Conservation (phyloP, 2,113 vertebrate species). For the Neodon shergylaensis region DNA sequence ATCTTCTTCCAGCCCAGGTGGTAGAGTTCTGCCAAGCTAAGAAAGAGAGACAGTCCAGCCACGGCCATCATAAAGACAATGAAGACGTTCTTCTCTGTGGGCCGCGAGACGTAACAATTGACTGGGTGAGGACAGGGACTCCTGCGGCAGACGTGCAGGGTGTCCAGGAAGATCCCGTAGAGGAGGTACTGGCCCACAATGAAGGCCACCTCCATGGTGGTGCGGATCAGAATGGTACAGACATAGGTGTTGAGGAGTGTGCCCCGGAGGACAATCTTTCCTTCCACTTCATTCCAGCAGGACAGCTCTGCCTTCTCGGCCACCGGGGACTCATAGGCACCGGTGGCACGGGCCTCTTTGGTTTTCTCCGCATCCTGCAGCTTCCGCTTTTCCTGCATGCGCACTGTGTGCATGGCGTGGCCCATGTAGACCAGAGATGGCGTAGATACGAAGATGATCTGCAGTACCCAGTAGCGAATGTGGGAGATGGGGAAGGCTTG, state of each 20-base stretch:
- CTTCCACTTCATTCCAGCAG: conserved; percentile 83
- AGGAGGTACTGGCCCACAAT: conserved; percentile 94
- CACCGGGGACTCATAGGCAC: conserved; percentile 79
- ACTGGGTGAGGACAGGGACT: conserved; percentile 95
- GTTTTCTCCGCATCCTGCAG: conserved; percentile 82
- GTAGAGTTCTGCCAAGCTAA: conserved; percentile 94
- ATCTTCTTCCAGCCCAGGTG: conserved; percentile 94
- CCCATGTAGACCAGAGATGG: conserved; percentile 97
- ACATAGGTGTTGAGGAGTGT: conserved; percentile 94
- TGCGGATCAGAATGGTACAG: conserved; percentile 95
- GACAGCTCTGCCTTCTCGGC: conserved; percentile 84
- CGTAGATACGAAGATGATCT: conserved; percentile 98
- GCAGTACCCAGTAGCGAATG: conserved; percentile 97
- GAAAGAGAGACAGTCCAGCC: conserved; percentile 92
- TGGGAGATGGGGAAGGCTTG: conserved; percentile 98
- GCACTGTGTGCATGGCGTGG: conserved; percentile 94
- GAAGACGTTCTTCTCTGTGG: conserved; percentile 98
- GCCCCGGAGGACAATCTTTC: conserved; percentile 89
- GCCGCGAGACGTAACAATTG: conserved; percentile 97
- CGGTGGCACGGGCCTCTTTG: not conserved
- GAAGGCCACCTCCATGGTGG: conserved; percentile 95
- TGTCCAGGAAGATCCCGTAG: conserved; percentile 94
- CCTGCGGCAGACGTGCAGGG: conserved; percentile 91
- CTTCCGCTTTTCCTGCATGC: conserved; percentile 92
- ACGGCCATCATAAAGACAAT: conserved; percentile 98